These are phyloP conservation scores for Diacarnus erythraeanus DNA, from an alignment of 37 sponge, comb jelly and placozoan species.

Conservation along the genomic window DNA sequence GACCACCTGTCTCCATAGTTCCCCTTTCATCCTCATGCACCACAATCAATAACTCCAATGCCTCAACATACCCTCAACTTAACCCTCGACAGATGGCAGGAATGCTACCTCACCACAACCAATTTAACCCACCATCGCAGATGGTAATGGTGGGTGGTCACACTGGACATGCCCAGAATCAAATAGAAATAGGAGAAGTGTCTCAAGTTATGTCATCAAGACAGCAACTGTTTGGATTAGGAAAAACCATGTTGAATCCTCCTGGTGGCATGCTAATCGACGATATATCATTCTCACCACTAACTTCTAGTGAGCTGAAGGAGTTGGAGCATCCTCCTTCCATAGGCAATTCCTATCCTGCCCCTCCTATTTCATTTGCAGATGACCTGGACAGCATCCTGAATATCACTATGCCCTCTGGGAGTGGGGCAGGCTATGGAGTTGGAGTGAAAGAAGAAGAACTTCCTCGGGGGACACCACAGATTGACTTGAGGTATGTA, in stretches of 20 bases:
- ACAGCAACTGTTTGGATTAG: neutral
- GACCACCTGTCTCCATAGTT: slow-evolving; percentile 1
- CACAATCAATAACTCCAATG: neutral
- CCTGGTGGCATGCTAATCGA: neutral
- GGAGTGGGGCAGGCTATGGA: slow-evolving; percentile 73
- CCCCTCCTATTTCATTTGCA: slow-evolving; percentile 7
- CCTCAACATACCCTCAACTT: neutral
- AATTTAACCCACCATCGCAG: neutral
- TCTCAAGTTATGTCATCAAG: neutral
- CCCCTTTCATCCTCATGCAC: neutral
- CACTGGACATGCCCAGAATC: neutral
- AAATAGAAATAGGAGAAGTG: neutral
- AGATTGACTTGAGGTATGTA: slow-evolving; percentile 19
- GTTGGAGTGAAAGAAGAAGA: slow-evolving; percentile 75
- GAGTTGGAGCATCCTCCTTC: slow-evolving; percentile 8
- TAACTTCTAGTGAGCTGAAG: slow-evolving; percentile 45
- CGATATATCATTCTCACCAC: slow-evolving; percentile 27
- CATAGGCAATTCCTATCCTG: neutral
- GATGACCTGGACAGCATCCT: slow-evolving; percentile 55
- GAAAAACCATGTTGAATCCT: neutral
- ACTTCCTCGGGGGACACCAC: slow-evolving; percentile 3
- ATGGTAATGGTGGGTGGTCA: slow-evolving; percentile 4
- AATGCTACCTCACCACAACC: neutral
- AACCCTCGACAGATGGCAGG: neutral
- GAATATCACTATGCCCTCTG: slow-evolving; percentile 49